These are phyloP conservation scores for Tetropium fuscum DNA, from an alignment of 2,888 invertebrate genomes.

Conservation along the genomic window DNA sequence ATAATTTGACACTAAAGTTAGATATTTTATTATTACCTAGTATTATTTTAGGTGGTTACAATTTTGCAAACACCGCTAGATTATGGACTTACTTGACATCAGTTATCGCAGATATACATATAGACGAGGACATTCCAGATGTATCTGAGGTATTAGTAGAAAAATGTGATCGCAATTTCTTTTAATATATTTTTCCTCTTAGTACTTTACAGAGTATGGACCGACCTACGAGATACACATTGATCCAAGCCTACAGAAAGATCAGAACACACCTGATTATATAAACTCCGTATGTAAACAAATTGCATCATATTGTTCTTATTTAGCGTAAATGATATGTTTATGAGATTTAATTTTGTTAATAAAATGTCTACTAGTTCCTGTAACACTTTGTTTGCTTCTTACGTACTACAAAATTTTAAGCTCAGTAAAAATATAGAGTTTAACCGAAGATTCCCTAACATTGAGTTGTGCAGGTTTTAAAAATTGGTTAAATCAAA, in stretches of 20 bases:
- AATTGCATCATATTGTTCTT: constrained; percentile 36
- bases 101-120: constrained; percentile 66
- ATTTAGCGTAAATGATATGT: constrained; percentile 5
- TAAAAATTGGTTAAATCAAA: too few relatives aligned
- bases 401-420: too few relatives aligned
- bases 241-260: constrained; percentile 56
- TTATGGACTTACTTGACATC: constrained; percentile 82
- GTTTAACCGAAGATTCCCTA: too few relatives aligned
- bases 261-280: constrained; percentile 59
- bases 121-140: constrained; percentile 80
- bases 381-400: too few relatives aligned
- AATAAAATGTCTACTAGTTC: too few relatives aligned
- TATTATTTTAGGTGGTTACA: constrained; percentile 73
- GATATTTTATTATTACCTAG: constrained; percentile 16
- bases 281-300: constrained; percentile 51
- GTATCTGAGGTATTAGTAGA: constrained; percentile 66
- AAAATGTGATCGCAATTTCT: not conserved
- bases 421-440: too few relatives aligned
- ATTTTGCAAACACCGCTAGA: constrained; percentile 78
- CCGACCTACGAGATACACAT: constrained; percentile 76
- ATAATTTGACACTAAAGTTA: not conserved
- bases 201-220: constrained; percentile 69
- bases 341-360: not conserved
- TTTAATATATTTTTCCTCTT: constrained; percentile 65
- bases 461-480: too few relatives aligned